Conservation (phyloP, 2,113 vertebrate genomes). For the Daubentonia madagascariensis region DNA sequence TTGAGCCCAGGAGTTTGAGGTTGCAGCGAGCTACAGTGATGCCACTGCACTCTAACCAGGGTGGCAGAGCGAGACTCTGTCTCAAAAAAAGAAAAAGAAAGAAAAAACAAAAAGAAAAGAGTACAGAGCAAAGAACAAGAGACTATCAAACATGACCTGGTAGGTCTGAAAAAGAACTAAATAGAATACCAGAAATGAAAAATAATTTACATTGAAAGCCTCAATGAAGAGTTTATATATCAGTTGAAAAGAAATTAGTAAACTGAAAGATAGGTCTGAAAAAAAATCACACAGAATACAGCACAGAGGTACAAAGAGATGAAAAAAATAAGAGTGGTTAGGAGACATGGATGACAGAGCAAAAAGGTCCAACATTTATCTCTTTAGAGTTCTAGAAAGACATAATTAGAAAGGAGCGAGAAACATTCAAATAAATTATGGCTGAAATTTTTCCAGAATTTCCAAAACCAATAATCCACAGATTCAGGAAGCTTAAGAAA, state of each 20-base stretch:
- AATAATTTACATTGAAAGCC: neutral
- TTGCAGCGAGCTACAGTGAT: too few species aligned
- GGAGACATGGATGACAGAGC: neutral
- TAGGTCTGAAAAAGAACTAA: neutral
- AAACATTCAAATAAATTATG: neutral
- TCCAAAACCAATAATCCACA: neutral
- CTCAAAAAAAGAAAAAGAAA: too few species aligned
- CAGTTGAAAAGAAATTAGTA: slow-evolving; percentile 21
- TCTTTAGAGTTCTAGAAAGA: neutral
- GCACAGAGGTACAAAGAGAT: neutral
- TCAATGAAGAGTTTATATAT: neutral
- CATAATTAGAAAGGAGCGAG: neutral
- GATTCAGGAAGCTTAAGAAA: neutral
- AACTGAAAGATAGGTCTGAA: slow-evolving; percentile 1
- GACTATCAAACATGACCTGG: neutral
- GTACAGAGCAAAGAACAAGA: neutral
- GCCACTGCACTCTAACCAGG: too few species aligned
- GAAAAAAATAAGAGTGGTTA: neutral
- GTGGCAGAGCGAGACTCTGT: too few species aligned
- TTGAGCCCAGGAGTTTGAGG: too few species aligned
- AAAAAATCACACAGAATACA: neutral
- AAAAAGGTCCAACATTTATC: neutral
- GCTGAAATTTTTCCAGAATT: neutral
- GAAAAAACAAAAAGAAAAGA: too few species aligned
- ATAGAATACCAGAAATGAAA: neutral